A percentile compares a stretch with the other conserved stretches of the same genome.
Conservation (phyloP, 2,113 vertebrate genomes). For the Dicerorhinus sumatrensis region DNA sequence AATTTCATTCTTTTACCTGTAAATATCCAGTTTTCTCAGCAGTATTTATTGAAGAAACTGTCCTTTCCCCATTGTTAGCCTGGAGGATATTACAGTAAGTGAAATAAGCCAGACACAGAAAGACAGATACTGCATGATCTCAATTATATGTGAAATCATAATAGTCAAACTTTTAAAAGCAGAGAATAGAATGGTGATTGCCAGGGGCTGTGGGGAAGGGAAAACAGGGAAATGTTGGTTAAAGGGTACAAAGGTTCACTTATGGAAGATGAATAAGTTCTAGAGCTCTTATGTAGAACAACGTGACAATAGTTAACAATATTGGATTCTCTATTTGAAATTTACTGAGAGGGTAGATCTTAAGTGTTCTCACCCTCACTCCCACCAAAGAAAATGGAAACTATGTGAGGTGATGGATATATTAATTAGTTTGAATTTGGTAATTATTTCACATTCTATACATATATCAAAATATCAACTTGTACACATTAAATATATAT, state of each 20-base stretch:
- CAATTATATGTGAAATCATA: background rate
- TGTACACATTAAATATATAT: background rate
- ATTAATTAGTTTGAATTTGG: background rate
- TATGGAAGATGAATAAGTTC: background rate
- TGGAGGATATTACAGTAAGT: background rate
- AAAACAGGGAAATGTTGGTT: background rate
- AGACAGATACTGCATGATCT: background rate
- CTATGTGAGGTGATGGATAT: background rate
- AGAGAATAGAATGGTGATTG: background rate
- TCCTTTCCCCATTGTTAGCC: background rate
- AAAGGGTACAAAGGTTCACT: background rate
- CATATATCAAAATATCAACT: background rate
- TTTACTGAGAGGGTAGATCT: background rate
- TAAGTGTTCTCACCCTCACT: background rate
- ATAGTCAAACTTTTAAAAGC: background rate
- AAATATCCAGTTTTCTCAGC: background rate
- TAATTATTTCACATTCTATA: background rate
- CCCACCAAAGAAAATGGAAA: background rate
- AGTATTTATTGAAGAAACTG: background rate
- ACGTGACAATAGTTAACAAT: background rate
- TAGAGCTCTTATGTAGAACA: background rate
- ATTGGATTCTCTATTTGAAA: background rate
- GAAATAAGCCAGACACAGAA: background rate
- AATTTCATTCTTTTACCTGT: background rate
- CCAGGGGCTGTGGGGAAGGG: background rate